phyloP scores from a whole-genome alignment of 2,797 vertebrate species.

The Vipera ursinii region DNA sequence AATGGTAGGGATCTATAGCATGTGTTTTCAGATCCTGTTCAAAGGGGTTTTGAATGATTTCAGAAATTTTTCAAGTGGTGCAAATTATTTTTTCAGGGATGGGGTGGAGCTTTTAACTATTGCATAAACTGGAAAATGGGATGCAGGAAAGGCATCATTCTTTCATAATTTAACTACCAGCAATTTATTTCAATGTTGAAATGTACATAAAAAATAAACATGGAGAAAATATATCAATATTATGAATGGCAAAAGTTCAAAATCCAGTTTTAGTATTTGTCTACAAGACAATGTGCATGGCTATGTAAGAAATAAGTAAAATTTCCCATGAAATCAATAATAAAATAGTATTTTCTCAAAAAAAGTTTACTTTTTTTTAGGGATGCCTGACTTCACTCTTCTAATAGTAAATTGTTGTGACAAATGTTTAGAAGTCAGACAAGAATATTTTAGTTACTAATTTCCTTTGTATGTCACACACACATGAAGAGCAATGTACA shows the following conservation, averaged over 20 bases:
- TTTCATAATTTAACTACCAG: neutral
- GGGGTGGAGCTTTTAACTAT: neutral
- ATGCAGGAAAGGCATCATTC: neutral
- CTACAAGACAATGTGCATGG: neutral
- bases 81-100: neutral
- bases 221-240: neutral
- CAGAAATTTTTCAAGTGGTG: neutral
- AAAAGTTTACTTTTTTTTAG: conserved; percentile 32
- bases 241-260: neutral
- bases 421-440: conserved; percentile 42
- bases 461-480: neutral
- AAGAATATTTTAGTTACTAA: conserved; percentile 34
- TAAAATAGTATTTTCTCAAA: conserved; percentile 28
- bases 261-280: neutral
- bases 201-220: neutral
- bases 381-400: conserved; percentile 18
- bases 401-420: conserved; percentile 39
- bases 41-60: neutral
- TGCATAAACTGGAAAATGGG: neutral
- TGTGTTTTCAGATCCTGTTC: neutral
- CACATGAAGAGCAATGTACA: neutral
- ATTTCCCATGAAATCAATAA: conserved; percentile 21
- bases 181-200: neutral
- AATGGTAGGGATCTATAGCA: neutral
- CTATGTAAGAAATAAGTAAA: conserved; percentile 22